Conservation (phyloP, 2,113 vertebrate species). For the Entelurus aequoreus region DNA sequence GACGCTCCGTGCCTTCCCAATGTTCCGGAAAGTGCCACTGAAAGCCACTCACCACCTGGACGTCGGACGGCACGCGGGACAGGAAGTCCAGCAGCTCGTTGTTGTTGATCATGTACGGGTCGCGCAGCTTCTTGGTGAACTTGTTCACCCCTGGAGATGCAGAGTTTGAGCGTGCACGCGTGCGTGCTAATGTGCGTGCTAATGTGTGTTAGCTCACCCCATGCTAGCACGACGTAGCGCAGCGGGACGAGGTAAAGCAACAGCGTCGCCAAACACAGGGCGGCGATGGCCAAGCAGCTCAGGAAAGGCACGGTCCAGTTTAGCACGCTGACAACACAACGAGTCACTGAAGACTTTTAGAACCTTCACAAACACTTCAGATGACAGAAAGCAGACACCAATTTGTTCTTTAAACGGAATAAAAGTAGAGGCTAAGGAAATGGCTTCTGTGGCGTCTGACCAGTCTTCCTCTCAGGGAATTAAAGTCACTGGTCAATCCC, state of each 20-base stretch:
- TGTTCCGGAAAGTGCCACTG: background rate
- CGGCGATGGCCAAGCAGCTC: constrained; percentile 85
- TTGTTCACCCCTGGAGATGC: constrained; percentile 83
- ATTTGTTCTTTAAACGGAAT: no score
- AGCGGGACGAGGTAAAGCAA: constrained; percentile 89
- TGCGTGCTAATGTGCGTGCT: background rate
- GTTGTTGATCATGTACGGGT: constrained; percentile 88
- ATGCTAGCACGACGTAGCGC: constrained; percentile 87
- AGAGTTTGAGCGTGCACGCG: background rate
- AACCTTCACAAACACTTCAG: background rate
- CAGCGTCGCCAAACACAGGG: constrained; percentile 75
- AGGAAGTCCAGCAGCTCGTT: constrained; percentile 94
- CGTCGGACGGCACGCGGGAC: constrained; percentile 91
- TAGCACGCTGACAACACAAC: constrained; percentile 71
- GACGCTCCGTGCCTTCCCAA: background rate
- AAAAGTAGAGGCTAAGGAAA: no score
- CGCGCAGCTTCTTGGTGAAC: constrained; percentile 93
- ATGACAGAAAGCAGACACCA: background rate
- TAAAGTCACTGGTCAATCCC: no score
- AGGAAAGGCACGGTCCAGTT: constrained; percentile 96
- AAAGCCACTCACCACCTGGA: constrained; percentile 84
- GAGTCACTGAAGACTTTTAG: background rate
- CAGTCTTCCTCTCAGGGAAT: no score
- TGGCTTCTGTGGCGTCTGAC: no score
- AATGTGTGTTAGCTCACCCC: constrained; percentile 75